Evolutionary conservation across 2,888 invertebrate genomes (phyloP), one percentile per base, ranked within the genome.

Genomic region (Ophioninae sp.): DNA sequence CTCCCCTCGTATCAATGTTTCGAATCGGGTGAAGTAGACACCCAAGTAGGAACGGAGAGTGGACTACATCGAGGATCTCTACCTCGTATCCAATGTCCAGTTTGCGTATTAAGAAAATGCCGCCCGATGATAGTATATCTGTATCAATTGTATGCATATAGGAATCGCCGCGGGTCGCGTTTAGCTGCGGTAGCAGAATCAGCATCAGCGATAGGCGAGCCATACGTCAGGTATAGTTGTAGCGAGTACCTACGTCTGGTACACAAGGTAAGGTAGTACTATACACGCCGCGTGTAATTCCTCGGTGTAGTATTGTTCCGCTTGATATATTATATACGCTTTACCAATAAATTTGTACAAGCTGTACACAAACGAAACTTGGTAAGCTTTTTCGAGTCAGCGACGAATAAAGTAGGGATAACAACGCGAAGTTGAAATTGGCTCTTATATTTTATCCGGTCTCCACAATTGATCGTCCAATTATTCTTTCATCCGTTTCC

Each of bases 141-240:
- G 92, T 92, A 92, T 92, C 92, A 92, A 92, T 92, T 92, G 92
- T 93, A 93, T 92, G 92, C 91, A 92, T 92, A 93, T 92, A 89
- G 86, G 89, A 84, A 81, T 83, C 83, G 56, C 57, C 44, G 62
- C 50, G 61, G 30, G 44, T 56, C 57, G 30, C 61, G 41, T 73
- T 79, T 30, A 61, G 59, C 70, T 59, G 65, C 41, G 57, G 64
- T 65, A 74, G 65, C 67, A 50, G 68, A 78, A 77, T 81, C 81
- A 78, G 74, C 73, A 70, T 78, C 67, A 75, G 77, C 73, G 75
- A 84, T 78, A 82, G 77, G 73, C 77, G 73, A 62, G 68, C 73
- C 44, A 62, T 73, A 62, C 65, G 81, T 56, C 77, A 70, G 56
- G 69, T 64, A 37, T 62, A 37, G 74, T 72, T 74, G 67, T 69